Evolutionary conservation across 1,140 invertebrate genomes (phyloP), one percentile per base, ranked within the genome.

Genomic region (Cherax quadricarinatus): DNA sequence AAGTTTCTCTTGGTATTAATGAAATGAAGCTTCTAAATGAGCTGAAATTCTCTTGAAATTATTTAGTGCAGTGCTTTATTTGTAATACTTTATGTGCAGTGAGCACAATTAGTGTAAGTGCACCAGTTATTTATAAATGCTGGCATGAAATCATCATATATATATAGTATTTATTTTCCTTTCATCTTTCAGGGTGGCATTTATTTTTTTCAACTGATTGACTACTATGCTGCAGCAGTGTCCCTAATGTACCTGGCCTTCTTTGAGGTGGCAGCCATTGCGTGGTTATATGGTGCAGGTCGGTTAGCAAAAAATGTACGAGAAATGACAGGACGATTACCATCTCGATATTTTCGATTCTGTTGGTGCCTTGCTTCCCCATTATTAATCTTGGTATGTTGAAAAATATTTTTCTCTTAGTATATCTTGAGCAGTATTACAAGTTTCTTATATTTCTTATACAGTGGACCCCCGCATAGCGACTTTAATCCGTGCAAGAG

Each of bases 171-270:
- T 3, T 14, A 57, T 57, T 66, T 14, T 66, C 57, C 12, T 66
- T 66, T 66, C 18, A 66, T 81, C 92, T 95, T 95, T 88, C 95
- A 97, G 97, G 98, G 98, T 93, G 98, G 98, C 92, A 98, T 98
- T 94, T 99, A 98, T 94, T 97, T 98, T 94, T 99, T 99, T 95
- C 97, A 98, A 96, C 95, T 99, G 60, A 97, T 99, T 94, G 98
- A 99, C 94, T 98, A 98, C 95, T 99, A 98, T 95, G 97, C 98
- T 9, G 98, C 98, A 24, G 98, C 98, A 0, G 96, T 98, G 92
- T 98, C 98, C 12, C 97, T 98, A 66, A 98, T 98, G 96, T 98
- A 98, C 94, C 96, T 99, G 66, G 98, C 98, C 62, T 98, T 99
- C 94, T 98, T 98, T 95, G 98, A 99, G 96, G 96, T 98, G 21